These are phyloP conservation scores for Solenopsis fugax DNA, from an alignment of 1,140 invertebrate species.

Conservation along the genomic window DNA sequence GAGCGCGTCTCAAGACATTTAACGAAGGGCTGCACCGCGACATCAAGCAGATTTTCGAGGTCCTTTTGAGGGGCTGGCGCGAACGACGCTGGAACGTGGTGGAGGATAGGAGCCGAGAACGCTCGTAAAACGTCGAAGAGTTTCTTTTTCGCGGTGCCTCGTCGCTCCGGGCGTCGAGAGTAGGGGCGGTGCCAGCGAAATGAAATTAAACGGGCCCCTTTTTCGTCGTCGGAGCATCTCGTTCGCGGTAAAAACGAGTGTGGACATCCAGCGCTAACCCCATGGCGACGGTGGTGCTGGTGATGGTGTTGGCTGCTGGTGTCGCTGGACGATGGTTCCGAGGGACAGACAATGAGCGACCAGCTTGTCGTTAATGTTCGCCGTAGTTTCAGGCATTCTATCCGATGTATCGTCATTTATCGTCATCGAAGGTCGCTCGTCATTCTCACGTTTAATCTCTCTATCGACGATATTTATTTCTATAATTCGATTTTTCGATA, in stretches of 20 bases:
- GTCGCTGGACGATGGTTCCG: not conserved
- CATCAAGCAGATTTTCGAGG: conserved; percentile 17
- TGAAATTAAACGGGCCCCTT: conserved; percentile 77
- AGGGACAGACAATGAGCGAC: conserved; percentile 1
- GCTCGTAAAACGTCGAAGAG: conserved; percentile 70
- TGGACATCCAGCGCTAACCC: conserved; percentile 73
- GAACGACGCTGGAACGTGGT: conserved; percentile 24
- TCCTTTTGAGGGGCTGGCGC: conserved; percentile 34
- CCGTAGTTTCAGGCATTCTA: not conserved
- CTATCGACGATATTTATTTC: conserved; percentile 41
- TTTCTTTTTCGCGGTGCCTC: conserved; percentile 74
- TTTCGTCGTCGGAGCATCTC: conserved; percentile 67
- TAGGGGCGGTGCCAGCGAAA: conserved; percentile 71
- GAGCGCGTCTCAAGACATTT: conserved; percentile 4
- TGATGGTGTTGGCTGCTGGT: not conserved
- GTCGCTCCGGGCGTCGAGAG: conserved; percentile 72
- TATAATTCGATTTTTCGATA: conserved; percentile 9
- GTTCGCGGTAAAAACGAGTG: conserved; percentile 73
- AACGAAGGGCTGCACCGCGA: conserved; percentile 20
- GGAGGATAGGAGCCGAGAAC: conserved; percentile 8
- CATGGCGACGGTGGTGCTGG: conserved; percentile 14
- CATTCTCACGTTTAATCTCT: conserved; percentile 35
- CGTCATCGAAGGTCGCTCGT: conserved; percentile 26
- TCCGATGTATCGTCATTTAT: conserved; percentile 26
- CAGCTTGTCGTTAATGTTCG: conserved; percentile 19